Evolutionary conservation across 1,140 invertebrate genomes (phyloP).

Genomic region (Oscheius sp.): DNA sequence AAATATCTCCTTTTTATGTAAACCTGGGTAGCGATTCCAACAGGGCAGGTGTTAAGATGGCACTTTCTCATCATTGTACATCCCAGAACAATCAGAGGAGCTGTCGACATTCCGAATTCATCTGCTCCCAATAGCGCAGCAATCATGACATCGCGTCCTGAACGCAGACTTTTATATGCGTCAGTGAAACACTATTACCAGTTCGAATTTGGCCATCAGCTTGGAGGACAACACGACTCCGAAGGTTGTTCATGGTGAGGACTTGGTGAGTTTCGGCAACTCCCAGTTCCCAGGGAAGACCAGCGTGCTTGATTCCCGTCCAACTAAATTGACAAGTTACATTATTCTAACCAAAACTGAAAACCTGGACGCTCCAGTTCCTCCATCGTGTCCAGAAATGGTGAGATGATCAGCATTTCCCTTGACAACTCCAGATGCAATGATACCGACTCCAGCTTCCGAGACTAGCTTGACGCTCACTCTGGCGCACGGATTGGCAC

Average conservation of each 20-base stretch:
- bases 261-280: constrained; percentile 93
- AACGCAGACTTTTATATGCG: neutral
- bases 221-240: constrained; percentile 88
- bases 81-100: constrained; percentile 89
- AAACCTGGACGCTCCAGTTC: constrained; percentile 77
- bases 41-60: constrained; percentile 97
- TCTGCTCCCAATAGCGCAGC: constrained; percentile 92
- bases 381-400: constrained; percentile 96
- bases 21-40: constrained; percentile 87
- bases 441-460: constrained; percentile 95
- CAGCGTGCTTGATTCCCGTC: constrained; percentile 88
- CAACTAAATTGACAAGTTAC: constrained; percentile 72
- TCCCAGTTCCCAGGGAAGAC: constrained; percentile 94
- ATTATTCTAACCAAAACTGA: constrained; percentile 22
- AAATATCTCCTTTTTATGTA: neutral
- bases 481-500: constrained; percentile 87
- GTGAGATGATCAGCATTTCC: constrained; percentile 97
- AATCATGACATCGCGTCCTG: constrained; percentile 87
- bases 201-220: constrained; percentile 90
- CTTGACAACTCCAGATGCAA: constrained; percentile 95
- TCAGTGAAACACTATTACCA: constrained; percentile 50
- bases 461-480: constrained; percentile 98
- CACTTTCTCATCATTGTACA: constrained; percentile 99
- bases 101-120: constrained; percentile 91
- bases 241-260: constrained; percentile 87